Evolutionary conservation across 2,113 vertebrate species (phyloP), one percentile per base, ranked within the genome.

Genomic region (Mesocricetus auratus): DNA sequence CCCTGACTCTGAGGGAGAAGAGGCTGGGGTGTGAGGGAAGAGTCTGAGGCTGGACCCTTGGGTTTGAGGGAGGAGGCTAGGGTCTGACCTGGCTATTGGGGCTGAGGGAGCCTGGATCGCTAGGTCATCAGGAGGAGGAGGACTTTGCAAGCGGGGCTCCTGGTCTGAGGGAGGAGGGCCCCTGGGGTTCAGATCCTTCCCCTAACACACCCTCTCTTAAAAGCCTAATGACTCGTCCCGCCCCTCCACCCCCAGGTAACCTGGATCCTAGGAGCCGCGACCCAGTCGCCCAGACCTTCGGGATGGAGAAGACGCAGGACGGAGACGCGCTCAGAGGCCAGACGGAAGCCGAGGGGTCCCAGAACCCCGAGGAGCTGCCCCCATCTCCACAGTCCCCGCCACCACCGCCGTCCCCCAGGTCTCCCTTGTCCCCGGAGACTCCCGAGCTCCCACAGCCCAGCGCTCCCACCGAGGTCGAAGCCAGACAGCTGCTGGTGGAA

Each of bases 401-500:
- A 1, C 90, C 81, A 0, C 93, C 58, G 10, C 79, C 78, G 0
- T 42, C 69, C 58, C 95, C 95, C 4, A 88, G 42, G 66, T 11
- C 93, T 7, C 97, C 96, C 6, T 33, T 42, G 11, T 17, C 60
- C 50, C 96, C 95, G 0, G 95, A 45, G 77, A 12, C 24, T 62
- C 91, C 94, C 2, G 73, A 39, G 68, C 8, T 0, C 24, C 89
- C 89, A 4, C 36, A 10, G 73, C 42, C 78, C 0, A 79, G 71
- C 9, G 66, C 19, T n/a, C 96, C 86, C 5, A 24, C 94, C 2
- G 96, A 97, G 87, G 91, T 86, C 11, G 4, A 31, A 29, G 96
- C 97, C 22, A 95, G 96, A 64, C 89, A 90, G 92, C 88, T 97
- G 95, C 96, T 97, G 89, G 86, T 97, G 88, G 83, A 94, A 17